Base-by-base conservation (phyloP, 2,113 vertebrate species). In the Saguinus imperator region DNA sequence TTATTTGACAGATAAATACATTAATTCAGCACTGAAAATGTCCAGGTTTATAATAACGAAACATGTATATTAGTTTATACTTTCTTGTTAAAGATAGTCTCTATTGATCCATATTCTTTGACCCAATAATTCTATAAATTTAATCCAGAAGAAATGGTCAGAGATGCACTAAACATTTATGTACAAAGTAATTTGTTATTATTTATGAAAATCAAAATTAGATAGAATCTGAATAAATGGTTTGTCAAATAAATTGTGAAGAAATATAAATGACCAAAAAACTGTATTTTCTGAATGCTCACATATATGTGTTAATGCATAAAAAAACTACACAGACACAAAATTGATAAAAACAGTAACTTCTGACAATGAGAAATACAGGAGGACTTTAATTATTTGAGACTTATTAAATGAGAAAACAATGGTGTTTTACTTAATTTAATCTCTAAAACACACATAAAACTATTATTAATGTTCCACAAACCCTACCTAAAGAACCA, bases 171-270 rank as follows among this genome's bases (percentile, higher is more conserved):
- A 48, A 87, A 82, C 5, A 48, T 35, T 85, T 85, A 91, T 75
- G 43, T 61, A 1, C 40, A 55, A 70, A 90, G 18, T 8, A 25
- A 52, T 43, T 70, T 45, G 29, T 83, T 66, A 61, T 75, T 58
- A 89, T 43, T 86, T 50, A 93, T 94, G 6, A 92, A 58, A 76
- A 85, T 52, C 87, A 94, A 84, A 92, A 85, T 73, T 45, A 92
- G 50, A 85, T 79, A 70, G 13, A 83, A 52, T 14, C 5, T 88
- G 72, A 48, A 75, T 70, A n/a, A 97, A 95, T 0, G 7, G 64
- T 58, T 58, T 88, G 5, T 55, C 43, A 81, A 79, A 37, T 72
- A 94, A 89, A 61, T 93, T 75, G 43, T 10, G 72, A 75, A 57
- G 68, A 80, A 73, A 29, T 3, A 68, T 57, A 80, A 37, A 37